phyloP scores from a whole-genome alignment of 2,888 invertebrate genomes.

The Pasiphila rectangulata region DNA sequence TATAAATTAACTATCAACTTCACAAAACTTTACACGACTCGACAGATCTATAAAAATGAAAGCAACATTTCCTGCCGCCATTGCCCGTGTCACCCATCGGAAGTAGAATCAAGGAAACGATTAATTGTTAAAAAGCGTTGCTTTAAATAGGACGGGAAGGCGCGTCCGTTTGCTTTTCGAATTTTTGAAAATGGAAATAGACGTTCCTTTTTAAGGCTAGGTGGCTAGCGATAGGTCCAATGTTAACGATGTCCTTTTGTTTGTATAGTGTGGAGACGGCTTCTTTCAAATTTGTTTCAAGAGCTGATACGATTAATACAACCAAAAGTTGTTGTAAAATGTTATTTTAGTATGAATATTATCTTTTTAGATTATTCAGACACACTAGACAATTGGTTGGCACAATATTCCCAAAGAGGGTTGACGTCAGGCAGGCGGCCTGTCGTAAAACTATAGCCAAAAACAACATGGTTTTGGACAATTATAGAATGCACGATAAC shows the following conservation, averaged over 20 bases:
- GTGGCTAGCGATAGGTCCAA: constrained; percentile 48
- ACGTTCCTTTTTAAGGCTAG: constrained; percentile 44
- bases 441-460: too few relatives aligned
- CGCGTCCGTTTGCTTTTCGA: constrained; percentile 47
- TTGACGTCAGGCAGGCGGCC: too few relatives aligned
- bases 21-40: constrained; percentile 14
- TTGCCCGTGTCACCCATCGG: constrained; percentile 43
- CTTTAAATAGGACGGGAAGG: constrained; percentile 51
- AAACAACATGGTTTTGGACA: too few relatives aligned
- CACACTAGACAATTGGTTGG: too few relatives aligned
- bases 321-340: too few relatives aligned
- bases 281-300: constrained; percentile 11
- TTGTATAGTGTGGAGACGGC: constrained; percentile 39
- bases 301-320: too few relatives aligned
- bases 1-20: not conserved
- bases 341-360: too few relatives aligned
- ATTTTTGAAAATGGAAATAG: constrained; percentile 51
- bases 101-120: constrained; percentile 55
- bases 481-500: too few relatives aligned
- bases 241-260: constrained; percentile 63
- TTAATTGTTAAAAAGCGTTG: constrained; percentile 62
- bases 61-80: constrained; percentile 45
- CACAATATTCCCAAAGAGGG: too few relatives aligned
- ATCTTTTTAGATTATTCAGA: too few relatives aligned
- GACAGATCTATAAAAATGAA: constrained; percentile 34